Evolutionary conservation across 2,888 invertebrate species (phyloP).

Genomic region (Quadroppia sp.): DNA sequence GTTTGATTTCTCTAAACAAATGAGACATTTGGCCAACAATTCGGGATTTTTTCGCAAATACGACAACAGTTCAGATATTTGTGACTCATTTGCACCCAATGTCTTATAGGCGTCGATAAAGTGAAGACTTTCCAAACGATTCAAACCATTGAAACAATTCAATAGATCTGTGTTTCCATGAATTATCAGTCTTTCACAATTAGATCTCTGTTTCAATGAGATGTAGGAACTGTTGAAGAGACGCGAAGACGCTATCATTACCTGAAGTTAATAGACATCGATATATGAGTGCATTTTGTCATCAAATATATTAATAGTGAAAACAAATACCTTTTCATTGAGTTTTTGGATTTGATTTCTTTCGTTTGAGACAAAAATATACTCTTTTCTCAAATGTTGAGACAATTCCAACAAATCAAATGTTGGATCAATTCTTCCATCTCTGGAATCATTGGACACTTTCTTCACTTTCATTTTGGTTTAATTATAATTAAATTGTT

Average conservation of each 20-base stretch:
- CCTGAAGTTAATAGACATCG: not conserved
- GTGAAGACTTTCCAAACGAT: constrained; percentile 61
- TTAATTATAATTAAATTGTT: not conserved
- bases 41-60: constrained; percentile 66
- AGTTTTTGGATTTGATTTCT: constrained; percentile 62
- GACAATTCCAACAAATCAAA: constrained; percentile 58
- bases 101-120: constrained; percentile 79
- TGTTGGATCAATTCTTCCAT: not conserved
- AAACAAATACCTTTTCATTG: constrained; percentile 51
- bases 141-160: constrained; percentile 57
- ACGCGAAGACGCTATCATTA: not conserved
- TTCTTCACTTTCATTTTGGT: constrained; percentile 15
- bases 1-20: constrained; percentile 60
- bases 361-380: constrained; percentile 79
- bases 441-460: not conserved
- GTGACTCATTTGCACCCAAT: constrained; percentile 70
- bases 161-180: constrained; percentile 23
- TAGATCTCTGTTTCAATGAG: not conserved
- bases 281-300: not conserved
- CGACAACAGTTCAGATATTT: constrained; percentile 66
- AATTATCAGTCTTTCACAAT: constrained; percentile 3
- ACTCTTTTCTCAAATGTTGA: constrained; percentile 72
- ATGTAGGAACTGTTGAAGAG: constrained; percentile 1
- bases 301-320: not conserved
- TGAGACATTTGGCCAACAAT: constrained; percentile 65